Percentiles rank a stretch among this genome's conserved stretches.
phyloP scores from a whole-genome alignment of 2,113 vertebrate species.

The Austrofundulus limnaeus region DNA sequence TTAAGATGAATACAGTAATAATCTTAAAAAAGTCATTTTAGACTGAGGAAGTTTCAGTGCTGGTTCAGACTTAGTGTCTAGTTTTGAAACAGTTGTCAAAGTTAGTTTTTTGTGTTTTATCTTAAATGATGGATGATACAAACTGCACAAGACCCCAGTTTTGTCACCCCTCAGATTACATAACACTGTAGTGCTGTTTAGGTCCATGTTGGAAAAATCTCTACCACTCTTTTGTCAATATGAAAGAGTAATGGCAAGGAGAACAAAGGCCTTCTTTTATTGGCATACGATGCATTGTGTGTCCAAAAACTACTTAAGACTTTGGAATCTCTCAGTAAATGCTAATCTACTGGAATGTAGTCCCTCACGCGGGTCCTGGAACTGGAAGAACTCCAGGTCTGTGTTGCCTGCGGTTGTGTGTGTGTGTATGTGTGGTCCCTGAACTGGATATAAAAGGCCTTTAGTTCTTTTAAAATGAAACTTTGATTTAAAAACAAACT shows the following conservation, averaged over 20 bases:
- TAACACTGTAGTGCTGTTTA: background rate
- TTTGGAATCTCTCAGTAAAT: no score
- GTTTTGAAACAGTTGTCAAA: background rate
- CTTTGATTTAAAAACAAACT: background rate
- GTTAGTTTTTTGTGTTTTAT: background rate
- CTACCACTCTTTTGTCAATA: background rate
- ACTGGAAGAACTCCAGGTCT: no score
- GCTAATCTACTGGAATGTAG: background rate
- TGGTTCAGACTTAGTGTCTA: no score
- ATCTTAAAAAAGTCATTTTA: background rate
- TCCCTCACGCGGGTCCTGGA: background rate
- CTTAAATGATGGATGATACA: no score
- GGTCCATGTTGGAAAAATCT: background rate
- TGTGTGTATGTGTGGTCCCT: no score
- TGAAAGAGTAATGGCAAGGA: background rate
- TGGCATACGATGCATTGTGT: no score
- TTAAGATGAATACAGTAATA: background rate
- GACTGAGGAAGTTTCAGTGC: background rate
- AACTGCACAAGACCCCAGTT: background rate
- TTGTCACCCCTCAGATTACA: background rate
- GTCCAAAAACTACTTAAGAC: no score
- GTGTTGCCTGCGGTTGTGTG: background rate
- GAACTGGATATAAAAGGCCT: background rate
- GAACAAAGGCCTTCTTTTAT: background rate
- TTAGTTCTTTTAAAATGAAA: background rate